Percentiles rank a stretch among this genome's conserved stretches.
Evolutionary conservation across 2,113 vertebrate genomes (phyloP).

Genomic region (Mohoua ochrocephala): DNA sequence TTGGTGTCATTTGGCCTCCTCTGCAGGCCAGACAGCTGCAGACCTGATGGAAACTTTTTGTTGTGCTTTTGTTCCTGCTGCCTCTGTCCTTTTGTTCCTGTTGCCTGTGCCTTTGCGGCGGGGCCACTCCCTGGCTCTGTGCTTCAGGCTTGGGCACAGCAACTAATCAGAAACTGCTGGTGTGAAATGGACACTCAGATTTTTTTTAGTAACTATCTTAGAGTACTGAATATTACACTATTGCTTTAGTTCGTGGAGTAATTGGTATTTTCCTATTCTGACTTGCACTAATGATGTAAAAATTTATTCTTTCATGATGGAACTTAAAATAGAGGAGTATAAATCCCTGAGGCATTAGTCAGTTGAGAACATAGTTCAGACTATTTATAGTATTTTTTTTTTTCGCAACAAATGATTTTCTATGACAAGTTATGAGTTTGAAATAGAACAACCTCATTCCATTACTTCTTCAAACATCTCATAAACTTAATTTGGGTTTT

Average conservation of each 20-base stretch:
- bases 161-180: background rate
- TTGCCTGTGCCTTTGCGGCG: background rate
- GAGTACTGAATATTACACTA: accelerated
- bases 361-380: background rate
- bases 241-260: background rate
- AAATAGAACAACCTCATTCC: background rate
- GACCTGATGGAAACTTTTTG: background rate
- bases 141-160: background rate
- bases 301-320: background rate
- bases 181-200: background rate
- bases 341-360: background rate
- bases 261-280: background rate
- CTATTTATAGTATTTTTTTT: background rate
- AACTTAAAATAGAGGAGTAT: background rate
- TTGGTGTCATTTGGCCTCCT: background rate
- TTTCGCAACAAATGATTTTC: background rate
- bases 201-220: background rate
- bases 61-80: background rate
- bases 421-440: background rate
- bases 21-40: background rate
- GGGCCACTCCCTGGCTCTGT: accelerated
- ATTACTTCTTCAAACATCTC: background rate
- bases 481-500: background rate
- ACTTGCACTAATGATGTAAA: background rate
- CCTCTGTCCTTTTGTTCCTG: background rate